phyloP scores from a whole-genome alignment of 1,140 invertebrate genomes.

The Drosophila kurseongensis region DNA sequence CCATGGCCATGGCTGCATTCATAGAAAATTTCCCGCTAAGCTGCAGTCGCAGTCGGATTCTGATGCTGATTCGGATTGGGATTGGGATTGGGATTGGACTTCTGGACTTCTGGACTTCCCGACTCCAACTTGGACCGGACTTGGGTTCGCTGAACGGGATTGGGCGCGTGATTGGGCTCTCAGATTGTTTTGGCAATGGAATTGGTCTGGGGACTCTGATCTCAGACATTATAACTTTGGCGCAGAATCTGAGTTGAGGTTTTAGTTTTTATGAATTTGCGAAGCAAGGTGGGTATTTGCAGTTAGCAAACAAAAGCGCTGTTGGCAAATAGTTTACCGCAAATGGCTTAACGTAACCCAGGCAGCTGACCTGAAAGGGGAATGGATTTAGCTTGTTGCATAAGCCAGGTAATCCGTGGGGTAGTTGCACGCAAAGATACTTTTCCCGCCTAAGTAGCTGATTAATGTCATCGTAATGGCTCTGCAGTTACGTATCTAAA shows the following conservation, averaged over 20 bases:
- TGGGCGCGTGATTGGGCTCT: background rate
- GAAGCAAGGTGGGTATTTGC: background rate
- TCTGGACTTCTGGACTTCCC: background rate
- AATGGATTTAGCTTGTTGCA: slow-evolving; percentile 13
- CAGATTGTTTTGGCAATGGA: slow-evolving; percentile 17
- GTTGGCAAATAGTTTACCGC: background rate
- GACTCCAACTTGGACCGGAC: background rate
- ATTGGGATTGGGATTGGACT: slow-evolving; percentile 1
- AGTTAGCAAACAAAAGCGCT: background rate
- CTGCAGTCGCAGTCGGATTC: slow-evolving; percentile 29
- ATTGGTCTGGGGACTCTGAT: slow-evolving; percentile 9
- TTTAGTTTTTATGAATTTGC: slow-evolving; percentile 11
- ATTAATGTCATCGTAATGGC: slow-evolving; percentile 3
- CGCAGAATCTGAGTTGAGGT: slow-evolving; percentile 2
- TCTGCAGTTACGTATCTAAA: background rate
- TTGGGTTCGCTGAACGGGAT: slow-evolving; percentile 11
- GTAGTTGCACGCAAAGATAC: background rate
- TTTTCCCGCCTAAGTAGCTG: slow-evolving; percentile 3
- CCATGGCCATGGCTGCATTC: slow-evolving; percentile 50
- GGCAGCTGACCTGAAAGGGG: slow-evolving; percentile 13
- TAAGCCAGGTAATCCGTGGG: background rate
- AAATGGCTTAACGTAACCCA: slow-evolving; percentile 26
- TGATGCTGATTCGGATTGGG: slow-evolving; percentile 14
- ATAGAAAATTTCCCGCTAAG: slow-evolving; percentile 56
- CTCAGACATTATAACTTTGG: slow-evolving; percentile 57